A percentile compares a stretch with the other conserved stretches of the same genome.
phyloP scores from a whole-genome alignment of 2,113 vertebrate species.

The Forbesichthys agassizii region DNA sequence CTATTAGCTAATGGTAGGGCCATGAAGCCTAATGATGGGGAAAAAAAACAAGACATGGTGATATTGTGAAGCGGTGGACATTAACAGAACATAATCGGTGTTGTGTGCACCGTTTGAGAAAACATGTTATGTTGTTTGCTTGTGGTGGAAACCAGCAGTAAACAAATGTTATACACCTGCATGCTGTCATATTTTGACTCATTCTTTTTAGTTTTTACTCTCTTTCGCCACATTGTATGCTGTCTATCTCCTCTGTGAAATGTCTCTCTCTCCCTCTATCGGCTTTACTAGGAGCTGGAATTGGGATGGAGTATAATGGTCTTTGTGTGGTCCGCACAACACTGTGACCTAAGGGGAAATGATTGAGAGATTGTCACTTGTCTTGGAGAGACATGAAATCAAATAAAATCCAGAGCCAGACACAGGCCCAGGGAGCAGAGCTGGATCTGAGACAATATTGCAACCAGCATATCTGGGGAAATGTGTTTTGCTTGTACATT shows the following conservation, averaged over 20 bases:
- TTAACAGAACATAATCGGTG: too few relatives aligned
- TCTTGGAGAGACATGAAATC: conserved; percentile 62
- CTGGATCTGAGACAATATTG: conserved; percentile 4
- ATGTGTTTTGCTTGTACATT: neutral
- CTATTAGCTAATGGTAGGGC: too few relatives aligned
- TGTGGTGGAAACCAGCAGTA: too few relatives aligned
- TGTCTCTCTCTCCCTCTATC: conserved; percentile 11
- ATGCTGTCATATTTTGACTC: neutral
- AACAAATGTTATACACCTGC: too few relatives aligned
- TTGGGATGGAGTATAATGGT: conserved; percentile 38
- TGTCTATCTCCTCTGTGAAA: neutral
- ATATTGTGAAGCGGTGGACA: too few relatives aligned
- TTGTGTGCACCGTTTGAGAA: too few relatives aligned
- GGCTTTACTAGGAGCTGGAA: conserved; percentile 38
- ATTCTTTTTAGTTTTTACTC: neutral
- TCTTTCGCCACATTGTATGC: neutral
- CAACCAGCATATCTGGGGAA: neutral
- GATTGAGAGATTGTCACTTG: conserved; percentile 68
- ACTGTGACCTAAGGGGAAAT: conserved; percentile 61
- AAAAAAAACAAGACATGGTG: too few relatives aligned
- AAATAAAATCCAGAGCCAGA: conserved; percentile 60
- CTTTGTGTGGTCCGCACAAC: conserved; percentile 70
- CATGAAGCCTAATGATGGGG: too few relatives aligned
- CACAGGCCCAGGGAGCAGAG: conserved; percentile 2
- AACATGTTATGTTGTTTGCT: too few relatives aligned